These are phyloP conservation scores for Limnephilus auricula DNA, from an alignment of 2,888 invertebrate genomes.

Conservation along the genomic window DNA sequence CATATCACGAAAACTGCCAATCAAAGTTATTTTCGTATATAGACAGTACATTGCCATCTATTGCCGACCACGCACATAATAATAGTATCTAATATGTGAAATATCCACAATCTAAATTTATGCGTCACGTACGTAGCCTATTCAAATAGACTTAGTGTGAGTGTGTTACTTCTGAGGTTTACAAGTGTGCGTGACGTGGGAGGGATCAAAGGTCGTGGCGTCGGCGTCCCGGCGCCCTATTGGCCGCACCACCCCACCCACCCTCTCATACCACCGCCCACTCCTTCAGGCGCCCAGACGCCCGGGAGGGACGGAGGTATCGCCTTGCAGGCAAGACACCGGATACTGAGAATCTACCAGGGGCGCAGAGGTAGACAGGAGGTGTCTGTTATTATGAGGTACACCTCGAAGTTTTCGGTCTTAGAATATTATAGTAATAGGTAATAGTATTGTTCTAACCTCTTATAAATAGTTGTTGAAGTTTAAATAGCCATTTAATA, in stretches of 20 bases:
- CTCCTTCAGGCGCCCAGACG: slow-evolving; percentile 32
- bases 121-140: background rate
- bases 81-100: background rate
- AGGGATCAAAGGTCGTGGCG: slow-evolving; percentile 62
- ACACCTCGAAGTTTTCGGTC: background rate
- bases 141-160: background rate
- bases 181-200: slow-evolving; percentile 51
- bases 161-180: background rate
- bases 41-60: background rate
- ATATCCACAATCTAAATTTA: background rate
- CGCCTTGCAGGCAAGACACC: slow-evolving; percentile 36
- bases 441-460: too few relatives aligned
- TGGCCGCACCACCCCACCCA: slow-evolving; percentile 48
- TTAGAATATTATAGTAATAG: background rate
- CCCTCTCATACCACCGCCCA: background rate
- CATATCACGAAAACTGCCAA: background rate
- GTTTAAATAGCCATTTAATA: too few relatives aligned
- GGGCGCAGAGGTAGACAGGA: background rate
- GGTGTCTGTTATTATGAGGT: background rate
- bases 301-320: background rate
- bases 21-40: background rate
- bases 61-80: background rate
- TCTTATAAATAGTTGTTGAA: too few relatives aligned
- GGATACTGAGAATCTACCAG: slow-evolving; percentile 11
- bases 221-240: slow-evolving; percentile 61